Evolutionary conservation across 2,113 vertebrate genomes (phyloP), one percentile per base, ranked within the genome.

Genomic region (Sardina pilchardus): DNA sequence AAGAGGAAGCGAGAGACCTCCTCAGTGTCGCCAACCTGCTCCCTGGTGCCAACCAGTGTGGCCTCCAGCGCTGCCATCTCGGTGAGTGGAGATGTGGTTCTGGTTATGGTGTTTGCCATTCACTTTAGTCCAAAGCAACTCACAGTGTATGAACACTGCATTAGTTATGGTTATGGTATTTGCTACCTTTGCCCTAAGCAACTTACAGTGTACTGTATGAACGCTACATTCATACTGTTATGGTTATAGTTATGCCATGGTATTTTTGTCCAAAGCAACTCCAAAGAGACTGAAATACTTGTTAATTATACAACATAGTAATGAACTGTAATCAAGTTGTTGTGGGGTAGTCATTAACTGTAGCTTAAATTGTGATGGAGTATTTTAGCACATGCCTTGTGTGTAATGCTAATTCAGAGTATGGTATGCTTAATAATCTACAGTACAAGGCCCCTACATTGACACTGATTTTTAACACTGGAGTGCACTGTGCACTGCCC

Each of bases 1-100:
- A 97, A 97, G 92, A 93, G 97, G 86, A 96, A 94, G 86, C 94
- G 96, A 1, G 96, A 96, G 91, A 93, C 94, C 2, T 90, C 91
- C 26, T 92, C 94, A 30, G 91, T 88, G 39, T 85, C 89, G 0
- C 89, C 94, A 0, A 83, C 89, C 86, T 93, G 89, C 87, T 82
- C 88, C 39, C 84, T 85, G 42, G 85, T 43, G n/a, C 80, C 83
- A 19, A 83, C 91, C 45, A 67, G 90, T 12, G 71, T 87, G 67
- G 86, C 59, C 44, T 82, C 81, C 17, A n/a, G 81, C 17, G 84
- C 86, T 59, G 53, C 86, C 34, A 63, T 86, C 83, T 83, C 88
- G 84, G 90, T 92, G 80, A 90, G 88, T 86, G 75, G 8, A 26
- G 34, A 42, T 3, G 24, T 47, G 4, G 39, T 42, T 42, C 2